Base-by-base conservation (phyloP, 2,797 vertebrate species). In the Silurus lanzhouensis region DNA sequence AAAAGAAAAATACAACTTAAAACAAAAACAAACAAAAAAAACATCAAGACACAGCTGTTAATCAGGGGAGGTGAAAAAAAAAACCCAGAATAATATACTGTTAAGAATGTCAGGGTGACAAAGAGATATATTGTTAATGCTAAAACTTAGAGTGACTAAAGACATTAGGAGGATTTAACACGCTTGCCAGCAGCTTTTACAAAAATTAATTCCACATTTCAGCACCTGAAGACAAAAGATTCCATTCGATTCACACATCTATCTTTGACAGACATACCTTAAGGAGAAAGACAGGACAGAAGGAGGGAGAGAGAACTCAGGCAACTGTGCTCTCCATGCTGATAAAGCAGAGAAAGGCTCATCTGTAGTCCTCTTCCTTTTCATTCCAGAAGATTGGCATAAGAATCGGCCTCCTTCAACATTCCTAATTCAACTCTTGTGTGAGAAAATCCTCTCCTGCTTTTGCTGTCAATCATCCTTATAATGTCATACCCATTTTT, bases 201-300 rank as follows among this genome's bases (percentile, higher is more conserved):
- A 64, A 90, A 92, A 91, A 92, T 89, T 90, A 93, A 93, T 93
- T 89, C 90, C 89, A 93, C 91, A 91, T 88, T 91, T 92, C 90
- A 90, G 87, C 91, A 89, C 89, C 89, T 92, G 90, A 87, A 92
- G 90, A 79, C 66, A 27, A 84, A 82, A 89, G 89, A 90, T 92
- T 90, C 84, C 88, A 91, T 87, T 74, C 77, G 76, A 85, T 91
- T 92, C 91, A 91, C 88, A 91, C 91, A 92, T 92, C 92, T 92
- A 89, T 93, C 90, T 90, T 89, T 91, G 92, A 92, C 89, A 91
- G 82, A 87, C 81, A 80, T 85, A 81, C 60, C 60, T 84, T 67
- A 61, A 78, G 82, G 66, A 78, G 81, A 48, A 79, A 74, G 55
- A 78, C 64, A 76, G 72, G 12, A 81, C 8, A 12, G 68, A 87